A percentile compares a stretch with the other conserved stretches of the same genome.
Evolutionary conservation across 2,888 invertebrate genomes (phyloP).

Genomic region (Rotaria socialis): DNA sequence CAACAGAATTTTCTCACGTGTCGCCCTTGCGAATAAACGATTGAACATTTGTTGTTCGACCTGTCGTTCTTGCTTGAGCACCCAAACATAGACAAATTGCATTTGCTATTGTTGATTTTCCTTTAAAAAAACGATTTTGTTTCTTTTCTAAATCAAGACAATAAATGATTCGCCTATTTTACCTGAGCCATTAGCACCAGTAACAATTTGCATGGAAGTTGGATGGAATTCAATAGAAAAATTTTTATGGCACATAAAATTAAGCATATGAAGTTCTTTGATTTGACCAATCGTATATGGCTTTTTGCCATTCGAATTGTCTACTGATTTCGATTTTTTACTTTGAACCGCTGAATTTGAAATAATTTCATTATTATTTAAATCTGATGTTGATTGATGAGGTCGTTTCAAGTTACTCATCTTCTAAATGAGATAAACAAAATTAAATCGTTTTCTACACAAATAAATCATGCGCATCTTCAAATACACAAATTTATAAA

Average conservation of each 20-base stretch:
- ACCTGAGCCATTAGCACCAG: constrained; percentile 21
- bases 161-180: neutral
- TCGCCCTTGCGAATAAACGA: constrained; percentile 62
- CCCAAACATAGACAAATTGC: constrained; percentile 77
- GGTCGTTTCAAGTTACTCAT: no score
- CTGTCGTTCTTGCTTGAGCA: constrained; percentile 67
- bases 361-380: no score
- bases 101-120: constrained; percentile 88
- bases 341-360: neutral
- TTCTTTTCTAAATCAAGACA: neutral
- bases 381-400: no score
- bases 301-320: no score
- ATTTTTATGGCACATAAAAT: constrained; percentile 32
- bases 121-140: constrained; percentile 63
- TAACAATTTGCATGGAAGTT: constrained; percentile 2
- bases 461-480: no score
- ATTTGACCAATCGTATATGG: neutral
- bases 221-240: neutral
- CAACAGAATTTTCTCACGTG: neutral
- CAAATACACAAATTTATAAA: no score
- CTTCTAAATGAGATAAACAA: no score
- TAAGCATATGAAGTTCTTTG: neutral
- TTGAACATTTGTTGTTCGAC: constrained; percentile 55
- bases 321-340: neutral
- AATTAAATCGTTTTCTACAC: no score